Conservation (phyloP, 1,140 invertebrate species). For the Brachionus rotundiformis region DNA sequence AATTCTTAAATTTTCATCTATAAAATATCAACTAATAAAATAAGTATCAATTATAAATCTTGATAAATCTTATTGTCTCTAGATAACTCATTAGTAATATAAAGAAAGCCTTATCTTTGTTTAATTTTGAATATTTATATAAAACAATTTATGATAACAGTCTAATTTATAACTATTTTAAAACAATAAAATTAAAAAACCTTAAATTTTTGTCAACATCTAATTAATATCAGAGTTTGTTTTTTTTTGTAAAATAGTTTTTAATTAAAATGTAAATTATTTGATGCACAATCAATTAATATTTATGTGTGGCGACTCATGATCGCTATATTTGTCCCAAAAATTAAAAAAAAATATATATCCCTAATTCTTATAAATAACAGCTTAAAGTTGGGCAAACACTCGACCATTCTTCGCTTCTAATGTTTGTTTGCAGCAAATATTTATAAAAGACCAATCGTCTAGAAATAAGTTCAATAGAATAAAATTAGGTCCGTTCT, state of each 20-base stretch:
- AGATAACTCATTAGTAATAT: too few relatives aligned
- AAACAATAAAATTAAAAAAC: not conserved
- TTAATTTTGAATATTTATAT: not conserved
- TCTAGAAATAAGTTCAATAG: constrained; percentile 38
- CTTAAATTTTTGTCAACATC: not conserved
- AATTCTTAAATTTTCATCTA: too few relatives aligned
- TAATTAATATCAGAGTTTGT: not conserved
- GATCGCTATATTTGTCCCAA: not conserved
- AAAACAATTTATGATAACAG: not conserved
- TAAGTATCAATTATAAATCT: not conserved
- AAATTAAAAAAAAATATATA: constrained; percentile 15
- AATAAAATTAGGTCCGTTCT: not conserved
- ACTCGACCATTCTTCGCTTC: constrained; percentile 27
- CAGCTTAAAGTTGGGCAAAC: not conserved
- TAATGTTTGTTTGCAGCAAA: not conserved
- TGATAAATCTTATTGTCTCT: too few relatives aligned
- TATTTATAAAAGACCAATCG: constrained; percentile 38
- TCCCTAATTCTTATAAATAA: not conserved
- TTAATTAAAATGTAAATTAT: constrained; percentile 25
- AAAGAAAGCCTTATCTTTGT: not conserved
- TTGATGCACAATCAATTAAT: not conserved
- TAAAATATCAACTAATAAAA: too few relatives aligned
- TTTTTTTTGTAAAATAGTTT: not conserved
- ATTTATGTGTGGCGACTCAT: not conserved
- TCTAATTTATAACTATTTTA: not conserved